Evolutionary conservation across 2,113 vertebrate species (phyloP), one percentile per base, ranked within the genome.

Genomic region (Bubalus kerabau): DNA sequence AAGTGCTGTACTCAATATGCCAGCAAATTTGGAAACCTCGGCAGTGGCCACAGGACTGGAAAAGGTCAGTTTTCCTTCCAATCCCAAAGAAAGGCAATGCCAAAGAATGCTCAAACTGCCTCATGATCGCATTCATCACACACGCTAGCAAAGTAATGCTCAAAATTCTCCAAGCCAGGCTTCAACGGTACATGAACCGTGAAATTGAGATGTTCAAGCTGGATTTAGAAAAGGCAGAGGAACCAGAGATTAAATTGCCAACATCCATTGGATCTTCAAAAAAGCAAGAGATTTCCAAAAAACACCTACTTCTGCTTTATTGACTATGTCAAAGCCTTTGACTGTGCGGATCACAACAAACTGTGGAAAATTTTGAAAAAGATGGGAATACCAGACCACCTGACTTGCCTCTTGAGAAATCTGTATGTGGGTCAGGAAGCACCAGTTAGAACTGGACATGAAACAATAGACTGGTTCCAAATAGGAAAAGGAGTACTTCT

Each of bases 181-280:
- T 67, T 67, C 62, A 67, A 5, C 1, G n/a, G 64, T 36, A n/a
- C 32, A 67, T 36, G 17, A 67, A 36, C 32, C 0, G 1, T 36
- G n/a, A 36, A 71, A 11, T 71, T n/a, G 17, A 36, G 17, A 71
- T 71, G 9, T 36, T 71, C n/a, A 36, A 71, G 64, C 2, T 36
- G 17, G 9, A 23, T 71, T 36, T 71, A 36, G 64, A 71, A 71
- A 36, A 71, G n/a, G n/a, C 4, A 71, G 64, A 36, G 64, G n/a
- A 71, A 36, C 17, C n/a, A 23, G 64, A 71, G n/a, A 36, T 10
- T 9, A 71, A 71, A 21, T 21, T 21, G 9, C 17, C 17, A 71
- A 3, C n/a, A 71, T 11, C 9, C n/a, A 0, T 0, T 21, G 17
- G 9, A 71, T 71, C 64, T 36, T 71, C n/a, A 71, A 71, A 36